These are phyloP conservation scores for Rousettus madagascariensis DNA, from an alignment of 2,797 vertebrate genomes.

Conservation along the genomic window DNA sequence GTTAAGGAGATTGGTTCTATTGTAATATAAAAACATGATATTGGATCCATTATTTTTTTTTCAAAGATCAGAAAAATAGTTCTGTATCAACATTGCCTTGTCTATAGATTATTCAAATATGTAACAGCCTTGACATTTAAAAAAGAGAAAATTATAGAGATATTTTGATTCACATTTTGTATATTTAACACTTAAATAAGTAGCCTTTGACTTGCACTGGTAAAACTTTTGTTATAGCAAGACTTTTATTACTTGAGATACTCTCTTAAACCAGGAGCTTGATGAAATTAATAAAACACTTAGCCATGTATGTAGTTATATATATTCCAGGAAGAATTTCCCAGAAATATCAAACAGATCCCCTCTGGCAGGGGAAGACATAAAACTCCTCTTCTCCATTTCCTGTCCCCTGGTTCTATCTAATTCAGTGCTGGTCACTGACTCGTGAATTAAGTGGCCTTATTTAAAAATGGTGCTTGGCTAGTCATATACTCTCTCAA, in stretches of 20 bases:
- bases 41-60: background rate
- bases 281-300: background rate
- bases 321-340: background rate
- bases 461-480: background rate
- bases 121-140: background rate
- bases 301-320: background rate
- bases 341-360: background rate
- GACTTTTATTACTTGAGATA: background rate
- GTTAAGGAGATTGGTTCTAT: background rate
- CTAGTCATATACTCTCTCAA: background rate
- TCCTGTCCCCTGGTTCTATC: background rate
- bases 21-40: background rate
- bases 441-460: background rate
- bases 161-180: background rate
- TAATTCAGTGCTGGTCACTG: background rate
- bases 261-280: background rate
- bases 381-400: background rate
- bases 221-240: background rate
- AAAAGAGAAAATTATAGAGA: background rate
- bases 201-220: background rate
- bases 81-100: background rate
- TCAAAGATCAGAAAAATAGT: background rate
- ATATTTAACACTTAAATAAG: background rate
- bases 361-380: rapidly evolving
- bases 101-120: background rate